These are phyloP conservation scores for Eupithecia insigniata DNA, from an alignment of 2,888 invertebrate genomes.

Conservation along the genomic window DNA sequence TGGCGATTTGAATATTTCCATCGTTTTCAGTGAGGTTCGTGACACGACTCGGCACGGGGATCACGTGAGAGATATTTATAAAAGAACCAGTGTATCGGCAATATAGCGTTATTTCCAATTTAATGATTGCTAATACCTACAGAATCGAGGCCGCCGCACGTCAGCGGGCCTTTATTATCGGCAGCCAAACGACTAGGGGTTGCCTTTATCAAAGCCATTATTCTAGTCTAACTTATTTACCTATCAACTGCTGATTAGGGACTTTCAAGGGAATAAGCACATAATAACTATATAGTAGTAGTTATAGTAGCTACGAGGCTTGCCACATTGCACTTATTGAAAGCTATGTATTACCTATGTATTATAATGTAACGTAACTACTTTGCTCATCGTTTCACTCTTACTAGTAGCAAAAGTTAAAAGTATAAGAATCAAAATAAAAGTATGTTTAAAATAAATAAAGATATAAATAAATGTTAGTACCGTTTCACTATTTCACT, in stretches of 20 bases:
- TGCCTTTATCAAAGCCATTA: constrained; percentile 49
- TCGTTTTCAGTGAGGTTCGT: constrained; percentile 79
- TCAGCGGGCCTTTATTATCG: constrained; percentile 71
- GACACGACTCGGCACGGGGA: constrained; percentile 81
- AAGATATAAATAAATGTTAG: no score
- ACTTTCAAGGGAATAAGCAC: constrained; percentile 7
- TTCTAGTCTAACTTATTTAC: constrained; percentile 48
- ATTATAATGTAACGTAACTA: neutral
- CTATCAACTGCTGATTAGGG: constrained; percentile 38
- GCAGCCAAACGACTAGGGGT: constrained; percentile 56
- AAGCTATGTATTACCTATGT: no score
- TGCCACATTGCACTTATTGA: neutral
- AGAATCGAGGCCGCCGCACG: constrained; percentile 76
- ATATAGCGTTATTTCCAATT: constrained; percentile 84
- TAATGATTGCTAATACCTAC: constrained; percentile 83
- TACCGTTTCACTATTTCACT: no score
- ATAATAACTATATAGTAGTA: no score
- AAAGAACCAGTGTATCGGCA: constrained; percentile 81
- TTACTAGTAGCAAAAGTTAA: neutral
- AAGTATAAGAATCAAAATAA: neutral
- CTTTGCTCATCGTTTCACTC: neutral
- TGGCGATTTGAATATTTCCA: constrained; percentile 83
- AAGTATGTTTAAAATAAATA: no score
- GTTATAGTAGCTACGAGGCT: neutral
- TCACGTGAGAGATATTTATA: constrained; percentile 84